A percentile compares a stretch with the other conserved stretches of the same genome.
Conservation (phyloP, 2,888 invertebrate genomes). For the Camptogramma bilineatum region DNA sequence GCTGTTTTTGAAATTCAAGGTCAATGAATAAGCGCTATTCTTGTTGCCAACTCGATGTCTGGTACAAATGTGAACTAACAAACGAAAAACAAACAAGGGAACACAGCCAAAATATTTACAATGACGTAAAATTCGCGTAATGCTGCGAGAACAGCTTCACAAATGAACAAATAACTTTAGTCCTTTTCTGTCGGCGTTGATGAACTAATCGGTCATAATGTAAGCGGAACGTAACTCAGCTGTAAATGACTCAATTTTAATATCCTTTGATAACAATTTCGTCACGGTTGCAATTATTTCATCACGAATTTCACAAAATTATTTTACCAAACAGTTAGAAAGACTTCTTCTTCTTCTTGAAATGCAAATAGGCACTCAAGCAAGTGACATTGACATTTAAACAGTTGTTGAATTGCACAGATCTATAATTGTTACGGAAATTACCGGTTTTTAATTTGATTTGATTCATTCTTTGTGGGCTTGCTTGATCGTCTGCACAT, state of each 20-base stretch:
- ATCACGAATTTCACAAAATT: slow-evolving; percentile 50
- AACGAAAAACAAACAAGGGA: slow-evolving; percentile 65
- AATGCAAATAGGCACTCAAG: too few relatives aligned
- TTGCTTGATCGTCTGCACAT: too few relatives aligned
- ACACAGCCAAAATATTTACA: slow-evolving; percentile 75
- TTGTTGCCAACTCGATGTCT: slow-evolving; percentile 64
- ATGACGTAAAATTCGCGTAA: slow-evolving; percentile 73
- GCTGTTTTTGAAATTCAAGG: slow-evolving; percentile 75
- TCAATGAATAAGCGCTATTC: slow-evolving; percentile 54
- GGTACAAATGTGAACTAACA: slow-evolving; percentile 69
- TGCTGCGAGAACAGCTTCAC: slow-evolving; percentile 47
- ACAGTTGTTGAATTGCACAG: too few relatives aligned
- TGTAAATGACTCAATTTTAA: slow-evolving; percentile 38
- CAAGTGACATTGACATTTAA: too few relatives aligned
- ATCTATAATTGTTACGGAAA: too few relatives aligned
- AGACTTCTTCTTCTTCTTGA: not conserved
- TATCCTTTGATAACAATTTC: slow-evolving; percentile 54
- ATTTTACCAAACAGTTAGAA: not conserved
- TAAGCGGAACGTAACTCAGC: slow-evolving; percentile 21
- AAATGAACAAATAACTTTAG: slow-evolving; percentile 63
- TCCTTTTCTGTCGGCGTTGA: slow-evolving; percentile 11
- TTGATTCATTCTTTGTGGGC: too few relatives aligned
- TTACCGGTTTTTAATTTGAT: too few relatives aligned
- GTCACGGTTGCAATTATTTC: slow-evolving; percentile 55
- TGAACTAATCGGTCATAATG: slow-evolving; percentile 29